Evolutionary conservation across 2,113 vertebrate genomes (phyloP), one percentile per base, ranked within the genome.

Genomic region (Nothoprocta perdicaria): DNA sequence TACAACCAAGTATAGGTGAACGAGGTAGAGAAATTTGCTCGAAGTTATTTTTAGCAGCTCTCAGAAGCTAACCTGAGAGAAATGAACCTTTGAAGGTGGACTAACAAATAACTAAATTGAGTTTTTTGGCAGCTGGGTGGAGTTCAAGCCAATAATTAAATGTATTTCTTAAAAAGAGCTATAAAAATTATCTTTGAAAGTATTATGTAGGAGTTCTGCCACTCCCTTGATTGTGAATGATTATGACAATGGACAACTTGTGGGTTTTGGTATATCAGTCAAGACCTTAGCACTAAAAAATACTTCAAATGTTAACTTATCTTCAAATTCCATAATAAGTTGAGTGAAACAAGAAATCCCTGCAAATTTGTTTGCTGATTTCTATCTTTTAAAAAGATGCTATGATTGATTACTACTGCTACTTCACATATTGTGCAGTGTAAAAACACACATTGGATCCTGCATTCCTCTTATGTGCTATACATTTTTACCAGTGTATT

Each of bases 361-460:
- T 74, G 45, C 24, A 45, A 48, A 46, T 5, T 40, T 29, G 15
- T 4, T 15, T 18, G 10, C 71, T 92, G 50, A 1, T 75, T 94
- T 89, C 72, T 83, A 33, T 3, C 63, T 77, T 67, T 90, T 73
- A 71, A 74, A 27, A 65, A 29, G 61, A 22, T 77, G 7, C 50
- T 17, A 22, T 35, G 31, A n/a, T 46, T 84, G 50, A 53, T 31
- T 19, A 10, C 12, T 79, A 7, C 12, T 69, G 5, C 8, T 80
- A 4, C 14, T 35, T 1, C 0, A 0, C 17, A 9, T 0, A 0
- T 85, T 63, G 60, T 33, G 33, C 46, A 50, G 17, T 23, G 29
- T 43, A 19, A 58, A 69, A n/a, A 38, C 38, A 6, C 10, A 35
- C 80, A 13, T 19, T 14, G 78, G 40, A 17, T 75, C 8, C 29